Conservation (phyloP, 2,113 vertebrate species). For the Paracanthobrama guichenoti region DNA sequence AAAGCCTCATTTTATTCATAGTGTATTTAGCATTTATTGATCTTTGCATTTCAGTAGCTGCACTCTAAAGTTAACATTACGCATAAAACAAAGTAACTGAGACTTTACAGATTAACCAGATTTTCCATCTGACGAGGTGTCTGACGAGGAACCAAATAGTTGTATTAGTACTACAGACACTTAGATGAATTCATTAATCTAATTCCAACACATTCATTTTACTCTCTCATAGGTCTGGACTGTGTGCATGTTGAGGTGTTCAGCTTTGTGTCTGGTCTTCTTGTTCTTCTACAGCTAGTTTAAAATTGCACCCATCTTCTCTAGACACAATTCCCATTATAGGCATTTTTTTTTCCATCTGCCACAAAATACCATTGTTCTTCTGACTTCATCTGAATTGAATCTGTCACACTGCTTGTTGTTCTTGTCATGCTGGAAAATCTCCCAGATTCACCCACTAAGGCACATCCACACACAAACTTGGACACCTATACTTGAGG, state of each 20-base stretch:
- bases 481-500: background rate
- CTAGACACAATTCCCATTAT: background rate
- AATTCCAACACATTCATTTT: background rate
- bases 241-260: background rate
- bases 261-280: background rate
- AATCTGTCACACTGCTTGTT: constrained; percentile 27
- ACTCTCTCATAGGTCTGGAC: background rate
- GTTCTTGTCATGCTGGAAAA: constrained; percentile 30
- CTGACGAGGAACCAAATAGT: background rate
- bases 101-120: background rate
- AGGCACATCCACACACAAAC: background rate
- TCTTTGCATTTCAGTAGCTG: background rate
- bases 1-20: background rate
- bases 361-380: constrained; percentile 23
- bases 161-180: background rate
- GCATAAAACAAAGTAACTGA: background rate
- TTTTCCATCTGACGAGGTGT: background rate
- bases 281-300: background rate
- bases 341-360: background rate
- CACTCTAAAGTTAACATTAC: background rate
- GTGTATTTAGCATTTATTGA: too few species aligned
- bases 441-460: constrained; percentile 20
- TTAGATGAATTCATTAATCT: background rate
- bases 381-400: constrained; percentile 22
- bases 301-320: background rate